Evolutionary conservation across 2,113 vertebrate species (phyloP).

Genomic region (Tragelaphus scriptus): DNA sequence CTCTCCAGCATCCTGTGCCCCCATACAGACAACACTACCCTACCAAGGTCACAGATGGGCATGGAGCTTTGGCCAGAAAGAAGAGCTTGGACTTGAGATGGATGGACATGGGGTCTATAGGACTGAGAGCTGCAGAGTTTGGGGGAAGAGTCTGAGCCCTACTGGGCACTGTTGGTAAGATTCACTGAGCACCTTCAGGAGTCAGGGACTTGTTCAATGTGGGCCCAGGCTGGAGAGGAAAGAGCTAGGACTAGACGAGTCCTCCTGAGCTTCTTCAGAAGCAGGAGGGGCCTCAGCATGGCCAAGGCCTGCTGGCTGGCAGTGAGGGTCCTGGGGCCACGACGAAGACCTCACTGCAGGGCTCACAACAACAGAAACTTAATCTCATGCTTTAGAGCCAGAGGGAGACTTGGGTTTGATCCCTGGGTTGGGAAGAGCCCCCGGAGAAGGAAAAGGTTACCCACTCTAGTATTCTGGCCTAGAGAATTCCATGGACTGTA

Average conservation of each 20-base stretch:
- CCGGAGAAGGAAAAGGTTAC: not conserved
- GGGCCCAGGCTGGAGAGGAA: not conserved
- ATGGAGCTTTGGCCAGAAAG: not conserved
- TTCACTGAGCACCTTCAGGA: rapidly evolving
- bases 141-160: not conserved
- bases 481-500: not conserved
- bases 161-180: too few relatives aligned
- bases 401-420: not conserved
- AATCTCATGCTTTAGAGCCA: not conserved
- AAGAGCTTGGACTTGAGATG: not conserved
- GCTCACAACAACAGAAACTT: not conserved
- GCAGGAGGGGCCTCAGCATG: not conserved
- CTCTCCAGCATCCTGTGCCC: not conserved
- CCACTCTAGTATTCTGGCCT: not conserved
- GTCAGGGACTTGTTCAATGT: rapidly evolving
- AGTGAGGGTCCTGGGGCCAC: not conserved
- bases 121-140: not conserved
- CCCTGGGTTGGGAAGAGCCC: not conserved
- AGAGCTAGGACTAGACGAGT: rapidly evolving
- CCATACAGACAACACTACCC: not conserved
- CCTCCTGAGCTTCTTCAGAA: not conserved
- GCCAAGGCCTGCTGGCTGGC: not conserved
- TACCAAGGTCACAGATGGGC: not conserved
- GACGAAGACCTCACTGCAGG: not conserved
- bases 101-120: not conserved